Evolutionary conservation across 2,113 vertebrate genomes (phyloP), one percentile per base, ranked within the genome.

Genomic region (Epinephelus fuscoguttatus): DNA sequence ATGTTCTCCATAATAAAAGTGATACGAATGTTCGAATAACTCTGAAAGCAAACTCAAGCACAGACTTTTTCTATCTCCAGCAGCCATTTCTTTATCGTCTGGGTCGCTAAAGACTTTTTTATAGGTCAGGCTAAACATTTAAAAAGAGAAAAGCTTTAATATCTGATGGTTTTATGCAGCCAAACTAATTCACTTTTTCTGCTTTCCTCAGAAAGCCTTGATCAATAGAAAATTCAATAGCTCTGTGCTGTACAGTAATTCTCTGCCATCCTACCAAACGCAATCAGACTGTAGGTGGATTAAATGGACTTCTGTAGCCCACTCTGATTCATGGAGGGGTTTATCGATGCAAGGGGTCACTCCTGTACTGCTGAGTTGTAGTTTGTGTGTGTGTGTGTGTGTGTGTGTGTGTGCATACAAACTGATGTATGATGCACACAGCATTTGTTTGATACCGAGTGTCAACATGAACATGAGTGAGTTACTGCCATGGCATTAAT

Each of bases 211-310:
- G 71, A 60, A 27, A 84, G 70, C 63, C 21, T 73, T 77, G 62
- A 89, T 90, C 89, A 59, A 92, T 88, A 88, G n/a, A 64, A n/a
- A 88, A 88, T 82, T 77, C 82, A 88, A 88, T 91, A 89, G 78
- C 47, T 73, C 69, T 59, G 79, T 47, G 47, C 52, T 59, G 49
- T 75, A 76, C 84, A 78, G 75, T 89, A 86, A 88, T 80, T 88
- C 64, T 74, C 71, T 75, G 25, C 71, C 79, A 47, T 80, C 78
- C 50, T 47, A 68, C 52, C 62, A 52, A 88, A 82, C n/a, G 64
- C 70, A 68, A 53, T 72, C 63, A 59, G 62, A 61, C 68, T 59
- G 30, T 56, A 49, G 56, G 60, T 74, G 64, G 75, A 81, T 91
- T 90, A 80, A 86, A 71, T 84, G 64, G 70, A 75, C 69, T 82